Base-by-base conservation (phyloP, 1,140 invertebrate genomes). In the Solenopsis invicta region DNA sequence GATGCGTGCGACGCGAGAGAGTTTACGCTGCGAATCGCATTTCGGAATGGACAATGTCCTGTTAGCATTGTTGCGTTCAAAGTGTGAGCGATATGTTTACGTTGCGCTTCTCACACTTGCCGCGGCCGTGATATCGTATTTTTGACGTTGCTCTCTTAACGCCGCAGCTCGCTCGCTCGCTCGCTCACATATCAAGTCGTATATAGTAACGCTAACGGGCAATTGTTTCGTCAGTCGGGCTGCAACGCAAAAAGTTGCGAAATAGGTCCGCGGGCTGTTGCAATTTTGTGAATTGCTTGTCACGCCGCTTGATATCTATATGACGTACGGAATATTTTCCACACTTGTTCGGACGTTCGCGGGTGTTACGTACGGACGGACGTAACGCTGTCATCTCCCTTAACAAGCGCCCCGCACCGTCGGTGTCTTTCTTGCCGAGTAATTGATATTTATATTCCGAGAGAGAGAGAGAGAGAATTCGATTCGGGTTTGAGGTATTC, bases 281-380 rank as follows among this genome's bases (percentile, higher is more conserved):
- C 67, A 82, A 82, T 82, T 82, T 82, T 82, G 80, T 18, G 80
- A 82, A 82, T 82, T 82, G 67, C 80, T 82, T 82, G 80, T 82
- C 80, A 82, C 24, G 41, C 54, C 80, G 66, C 13, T 59, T 82
- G 80, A 82, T 72, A 72, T 82, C 80, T 82, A 61, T 82, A 82
- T 82, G 62, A 64, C 74, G 72, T 16, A 34, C 74, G 72, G 37
- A 52, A 78, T 85, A 76, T 64, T 77, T 76, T 82, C 80, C 67
- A 82, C 80, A 74, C 80, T 74, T 59, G 80, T 74, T 54, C 41
- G 66, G 34, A 72, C 50, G 50, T 72, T 81, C 41, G 67, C 54
- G 78, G 12, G 78, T 56, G 66, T 82, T 59, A 16, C 37, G 66
- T 82, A 29, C 24, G 66, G 64, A 9, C 24, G 24, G 61, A 52